A percentile compares a stretch with the other conserved stretches of the same genome.
These are phyloP conservation scores for Rhynchophorus ferrugineus DNA, from an alignment of 1,140 invertebrate genomes.

Conservation along the genomic window DNA sequence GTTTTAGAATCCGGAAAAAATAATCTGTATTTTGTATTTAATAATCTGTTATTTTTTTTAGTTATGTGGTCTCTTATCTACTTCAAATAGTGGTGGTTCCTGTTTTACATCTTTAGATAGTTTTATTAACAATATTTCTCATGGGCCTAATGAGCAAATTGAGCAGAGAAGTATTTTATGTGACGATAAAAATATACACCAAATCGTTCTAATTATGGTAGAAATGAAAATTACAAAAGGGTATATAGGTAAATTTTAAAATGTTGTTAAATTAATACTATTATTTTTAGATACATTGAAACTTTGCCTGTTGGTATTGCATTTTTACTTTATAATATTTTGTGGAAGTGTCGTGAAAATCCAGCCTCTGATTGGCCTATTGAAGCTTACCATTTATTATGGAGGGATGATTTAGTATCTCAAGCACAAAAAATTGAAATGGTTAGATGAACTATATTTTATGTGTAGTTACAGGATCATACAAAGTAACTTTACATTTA, in stretches of 20 bases:
- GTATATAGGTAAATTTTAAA: not conserved
- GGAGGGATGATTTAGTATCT: conserved; percentile 66
- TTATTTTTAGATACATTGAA: conserved; percentile 54
- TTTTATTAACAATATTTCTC: conserved; percentile 15
- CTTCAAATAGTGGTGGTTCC: conserved; percentile 3
- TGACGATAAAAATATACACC: conserved; percentile 16
- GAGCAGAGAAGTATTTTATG: conserved; percentile 14
- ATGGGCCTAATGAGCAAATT: not conserved
- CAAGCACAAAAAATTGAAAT: conserved; percentile 43
- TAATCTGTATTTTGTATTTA: no score
- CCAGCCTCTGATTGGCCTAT: conserved; percentile 73
- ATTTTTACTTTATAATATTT: conserved; percentile 64
- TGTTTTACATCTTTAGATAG: conserved; percentile 14
- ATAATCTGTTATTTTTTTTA: conserved; percentile 7
- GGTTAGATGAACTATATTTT: conserved; percentile 16
- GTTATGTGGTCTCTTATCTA: conserved; percentile 27
- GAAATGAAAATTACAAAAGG: conserved; percentile 53
- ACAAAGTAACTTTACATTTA: no score
- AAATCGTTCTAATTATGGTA: conserved; percentile 34
- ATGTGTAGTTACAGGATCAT: not conserved
- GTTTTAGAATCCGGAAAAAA: not conserved
- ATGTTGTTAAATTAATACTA: not conserved
- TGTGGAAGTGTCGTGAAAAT: conserved; percentile 64
- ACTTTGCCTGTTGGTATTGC: conserved; percentile 67
- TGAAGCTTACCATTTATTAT: conserved; percentile 70